Evolutionary conservation across 1,140 invertebrate genomes (phyloP), one percentile per base, ranked within the genome.

Genomic region (Trinorchestia longiramus): DNA sequence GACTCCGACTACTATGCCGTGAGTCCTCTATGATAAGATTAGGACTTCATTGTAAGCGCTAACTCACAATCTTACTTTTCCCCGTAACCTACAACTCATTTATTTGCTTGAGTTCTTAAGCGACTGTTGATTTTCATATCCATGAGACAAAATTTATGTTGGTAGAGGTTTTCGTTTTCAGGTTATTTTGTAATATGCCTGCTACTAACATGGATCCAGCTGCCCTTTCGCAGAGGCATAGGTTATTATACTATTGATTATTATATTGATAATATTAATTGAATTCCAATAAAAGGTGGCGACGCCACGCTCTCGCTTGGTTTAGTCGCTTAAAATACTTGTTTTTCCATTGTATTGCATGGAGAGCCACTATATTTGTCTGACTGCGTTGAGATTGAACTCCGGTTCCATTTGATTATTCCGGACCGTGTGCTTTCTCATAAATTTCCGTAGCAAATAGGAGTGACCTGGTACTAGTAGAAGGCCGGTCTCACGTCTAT

Each of bases 1-100:
- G 96, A 97, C 47, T 96, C 95, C 43, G 96, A 97, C 47, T 96
- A 96, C 95, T 96, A 96, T 96, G 95, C 96, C 95, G 96, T 96
- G 53, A 96, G 96, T 96, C 87, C 41, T 47, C 0, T 41, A 41
- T 90, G 88, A 90, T 90, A 90, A 90, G 88, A 90, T 90, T 42
- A 36, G 11, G 62, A 77, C 62, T 77, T 77, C 8, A 77, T 77
- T 77, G 8, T 28, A 11, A 77, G 62, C 62, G 3, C 28, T 3
- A 11, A 77, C 8, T 77, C 62, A 36, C 28, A 36, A 1, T 36
- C 28, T 3, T 36, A 19, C 11, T 77, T 36, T 77, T 77, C 6
- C 19, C 47, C 19, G 6, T 19, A 53, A 53, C 6, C 47, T 53
- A 6, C 62, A 23, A 77, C 62, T 77, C 62, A 77, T 77, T 36